Evolutionary conservation across 2,113 vertebrate species (phyloP), one percentile per base, ranked within the genome.

Genomic region (Prunella fulvescens): DNA sequence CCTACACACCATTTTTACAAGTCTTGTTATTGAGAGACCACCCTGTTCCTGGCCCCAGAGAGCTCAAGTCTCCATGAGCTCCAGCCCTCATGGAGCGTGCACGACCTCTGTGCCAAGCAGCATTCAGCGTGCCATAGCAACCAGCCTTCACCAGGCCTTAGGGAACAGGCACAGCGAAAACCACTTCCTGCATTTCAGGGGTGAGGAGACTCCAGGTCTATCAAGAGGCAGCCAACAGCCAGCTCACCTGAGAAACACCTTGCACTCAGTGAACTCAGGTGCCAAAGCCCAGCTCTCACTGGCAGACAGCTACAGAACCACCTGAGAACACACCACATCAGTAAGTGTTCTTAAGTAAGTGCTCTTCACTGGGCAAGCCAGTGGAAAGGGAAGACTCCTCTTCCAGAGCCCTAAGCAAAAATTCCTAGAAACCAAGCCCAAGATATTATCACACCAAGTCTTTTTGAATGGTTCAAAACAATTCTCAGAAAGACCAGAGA

Each of bases 1-100:
- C 28, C 58, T 19, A 62, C 39, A 77, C 44, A 51, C 12, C 45
- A 62, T 48, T 48, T 40, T 2, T 66, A 31, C 54, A 42, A 81
- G 54, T 35, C 28, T 45, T 24, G 11, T n/a, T 23, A 2, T 7
- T 19, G 44, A 67, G 66, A 54, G 4, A 18, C 28, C 0, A 3
- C 19, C 11, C n/a, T 60, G 50, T 10, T 71, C 16, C 51, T 18
- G 2, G 73, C 19, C 23, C 60, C 39, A 5, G 22, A 39, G 44
- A 67, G 22, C 18, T 31, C 1, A 3, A 54, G 22, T 12, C 17
- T 39, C 33, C 1, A 11, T 1, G 45, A 74, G n/a, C 45, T 39
- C 10, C 19, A 13, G 5, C 13, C 33, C 44, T 14, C 42, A 17
- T 0, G 0, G 28, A 39, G n/a, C 50, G n/a, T 2, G 0, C 33